These are phyloP conservation scores for Anoplophora glabripennis DNA, from an alignment of 1,140 invertebrate genomes.

Conservation along the genomic window DNA sequence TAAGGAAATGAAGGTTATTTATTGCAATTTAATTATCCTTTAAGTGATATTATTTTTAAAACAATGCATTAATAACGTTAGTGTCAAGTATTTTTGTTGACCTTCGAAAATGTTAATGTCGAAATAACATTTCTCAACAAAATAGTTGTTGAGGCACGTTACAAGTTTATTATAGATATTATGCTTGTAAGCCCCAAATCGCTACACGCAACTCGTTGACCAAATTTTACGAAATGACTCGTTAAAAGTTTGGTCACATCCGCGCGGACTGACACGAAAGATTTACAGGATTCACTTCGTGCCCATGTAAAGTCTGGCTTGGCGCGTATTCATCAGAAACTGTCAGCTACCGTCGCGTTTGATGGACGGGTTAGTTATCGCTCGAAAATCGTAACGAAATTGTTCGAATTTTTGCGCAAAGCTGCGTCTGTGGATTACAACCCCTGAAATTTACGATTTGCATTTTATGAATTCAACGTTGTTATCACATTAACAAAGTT, in stretches of 20 bases:
- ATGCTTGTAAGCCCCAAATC: conserved; percentile 3
- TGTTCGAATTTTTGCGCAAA: conserved; percentile 10
- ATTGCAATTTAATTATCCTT: too few species aligned
- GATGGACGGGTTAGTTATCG: conserved; percentile 14
- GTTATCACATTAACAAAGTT: too few species aligned
- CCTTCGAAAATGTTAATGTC: too few species aligned
- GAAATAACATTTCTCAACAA: too few species aligned
- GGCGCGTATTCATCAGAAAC: conserved; percentile 20
- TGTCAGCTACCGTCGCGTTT: conserved; percentile 17
- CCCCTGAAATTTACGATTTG: too few species aligned
- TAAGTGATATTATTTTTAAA: too few species aligned
- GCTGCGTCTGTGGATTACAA: not conserved
- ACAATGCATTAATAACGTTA: too few species aligned
- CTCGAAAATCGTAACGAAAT: conserved; percentile 12
- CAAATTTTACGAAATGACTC: conserved; percentile 13
- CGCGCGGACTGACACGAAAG: conserved; percentile 15
- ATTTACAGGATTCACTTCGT: conserved; percentile 21
- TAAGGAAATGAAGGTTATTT: too few species aligned
- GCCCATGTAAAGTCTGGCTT: conserved; percentile 17
- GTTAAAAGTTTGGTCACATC: conserved; percentile 24
- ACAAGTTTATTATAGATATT: too few species aligned
- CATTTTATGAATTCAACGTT: too few species aligned
- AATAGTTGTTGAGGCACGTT: too few species aligned
- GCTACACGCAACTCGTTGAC: conserved; percentile 11
- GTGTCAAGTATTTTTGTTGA: too few species aligned